A percentile compares a stretch with the other conserved stretches of the same genome.
Conservation (phyloP, 2,113 vertebrate genomes). For the Corythornis vintsioides region DNA sequence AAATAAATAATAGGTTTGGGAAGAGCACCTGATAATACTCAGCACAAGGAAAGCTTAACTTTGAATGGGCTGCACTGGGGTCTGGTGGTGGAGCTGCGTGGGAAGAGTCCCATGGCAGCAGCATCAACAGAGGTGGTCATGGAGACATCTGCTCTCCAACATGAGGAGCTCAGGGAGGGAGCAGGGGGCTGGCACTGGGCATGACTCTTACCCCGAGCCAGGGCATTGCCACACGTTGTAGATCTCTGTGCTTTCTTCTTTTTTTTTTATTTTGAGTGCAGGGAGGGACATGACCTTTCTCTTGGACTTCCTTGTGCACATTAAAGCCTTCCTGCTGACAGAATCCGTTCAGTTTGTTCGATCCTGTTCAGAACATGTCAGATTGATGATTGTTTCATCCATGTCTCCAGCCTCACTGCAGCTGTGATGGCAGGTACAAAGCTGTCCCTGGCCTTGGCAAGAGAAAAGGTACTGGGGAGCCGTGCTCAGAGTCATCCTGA, state of each 20-base stretch:
- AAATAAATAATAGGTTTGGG: neutral
- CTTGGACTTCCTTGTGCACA: neutral
- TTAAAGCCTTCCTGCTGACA: neutral
- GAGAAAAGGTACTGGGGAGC: neutral
- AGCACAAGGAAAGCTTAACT: neutral
- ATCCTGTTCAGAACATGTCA: neutral
- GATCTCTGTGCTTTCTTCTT: neutral
- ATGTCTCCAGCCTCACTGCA: neutral
- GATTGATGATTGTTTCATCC: neutral
- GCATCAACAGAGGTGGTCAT: fast-evolving
- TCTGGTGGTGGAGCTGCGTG: neutral
- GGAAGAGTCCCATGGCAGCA: fast-evolving
- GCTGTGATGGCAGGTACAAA: neutral
- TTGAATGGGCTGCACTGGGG: neutral
- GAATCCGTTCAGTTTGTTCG: neutral
- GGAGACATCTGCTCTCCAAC: fast-evolving
- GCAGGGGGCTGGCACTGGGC: fast-evolving
- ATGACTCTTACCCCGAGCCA: neutral
- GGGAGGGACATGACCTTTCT: neutral
- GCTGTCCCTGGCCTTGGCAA: neutral
- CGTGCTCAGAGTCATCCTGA: neutral
- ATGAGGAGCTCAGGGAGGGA: neutral
- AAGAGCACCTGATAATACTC: neutral
- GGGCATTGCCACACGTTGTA: neutral
- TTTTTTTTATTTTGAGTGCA: neutral